Conservation (phyloP, 2,113 vertebrate genomes). For the Leptobrachium leishanense region DNA sequence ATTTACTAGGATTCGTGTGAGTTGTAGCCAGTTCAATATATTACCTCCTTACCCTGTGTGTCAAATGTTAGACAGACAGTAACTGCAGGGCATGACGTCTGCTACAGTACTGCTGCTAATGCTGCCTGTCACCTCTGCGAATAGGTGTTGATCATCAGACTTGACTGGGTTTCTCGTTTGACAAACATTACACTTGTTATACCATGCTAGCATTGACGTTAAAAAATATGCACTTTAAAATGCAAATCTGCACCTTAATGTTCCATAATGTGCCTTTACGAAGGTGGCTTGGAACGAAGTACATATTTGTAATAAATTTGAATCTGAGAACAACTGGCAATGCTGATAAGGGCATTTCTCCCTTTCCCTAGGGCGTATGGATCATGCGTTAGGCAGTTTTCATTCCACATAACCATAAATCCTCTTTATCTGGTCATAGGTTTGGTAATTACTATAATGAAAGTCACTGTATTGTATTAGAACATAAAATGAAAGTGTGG, state of each 20-base stretch:
- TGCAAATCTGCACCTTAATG: slow-evolving; percentile 29
- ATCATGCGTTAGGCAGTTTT: slow-evolving; percentile 3
- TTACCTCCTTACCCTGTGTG: slow-evolving; percentile 59
- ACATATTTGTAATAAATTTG: slow-evolving; percentile 11
- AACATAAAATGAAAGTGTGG: neutral
- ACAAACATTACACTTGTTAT: slow-evolving; percentile 50
- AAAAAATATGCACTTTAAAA: slow-evolving; percentile 31
- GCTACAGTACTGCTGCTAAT: slow-evolving; percentile 56
- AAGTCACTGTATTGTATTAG: neutral
- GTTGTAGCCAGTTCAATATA: slow-evolving; percentile 31
- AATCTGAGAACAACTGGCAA: slow-evolving; percentile 13
- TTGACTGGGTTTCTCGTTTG: slow-evolving; percentile 59
- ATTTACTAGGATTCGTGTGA: slow-evolving; percentile 43
- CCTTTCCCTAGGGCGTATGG: neutral
- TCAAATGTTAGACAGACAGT: slow-evolving; percentile 58
- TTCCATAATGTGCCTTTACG: neutral
- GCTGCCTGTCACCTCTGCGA: slow-evolving; percentile 57
- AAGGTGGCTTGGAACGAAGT: slow-evolving; percentile 1
- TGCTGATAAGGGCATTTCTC: slow-evolving; percentile 17
- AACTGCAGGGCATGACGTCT: slow-evolving; percentile 56
- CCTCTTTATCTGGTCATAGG: neutral
- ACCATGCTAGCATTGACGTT: slow-evolving; percentile 47
- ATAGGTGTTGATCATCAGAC: slow-evolving; percentile 56
- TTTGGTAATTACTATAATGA: neutral
- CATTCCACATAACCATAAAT: slow-evolving; percentile 7